phyloP scores from a whole-genome alignment of 2,797 vertebrate genomes.

The Xyrichtys novacula region DNA sequence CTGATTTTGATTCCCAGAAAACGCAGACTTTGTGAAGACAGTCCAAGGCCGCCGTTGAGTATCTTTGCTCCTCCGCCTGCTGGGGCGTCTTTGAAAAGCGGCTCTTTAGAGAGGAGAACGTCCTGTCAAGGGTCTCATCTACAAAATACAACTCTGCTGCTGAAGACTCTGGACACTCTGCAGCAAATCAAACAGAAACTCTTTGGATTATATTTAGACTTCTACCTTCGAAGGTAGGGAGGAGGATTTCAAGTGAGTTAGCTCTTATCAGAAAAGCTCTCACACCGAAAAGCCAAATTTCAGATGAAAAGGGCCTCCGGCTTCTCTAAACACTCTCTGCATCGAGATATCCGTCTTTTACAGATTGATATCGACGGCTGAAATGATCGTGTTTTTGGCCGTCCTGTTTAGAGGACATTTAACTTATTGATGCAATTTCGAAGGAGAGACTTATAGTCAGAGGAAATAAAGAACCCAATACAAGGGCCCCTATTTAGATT shows the following conservation, averaged over 20 bases:
- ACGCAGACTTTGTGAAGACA: conserved; percentile 49
- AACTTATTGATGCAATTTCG: not conserved
- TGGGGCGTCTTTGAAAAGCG: conserved; percentile 68
- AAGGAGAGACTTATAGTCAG: not conserved
- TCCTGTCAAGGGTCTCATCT: conserved; percentile 37
- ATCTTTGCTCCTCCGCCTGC: conserved; percentile 74
- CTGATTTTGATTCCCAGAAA: conserved; percentile 55
- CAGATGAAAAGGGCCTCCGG: not conserved
- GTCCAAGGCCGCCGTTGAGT: conserved; percentile 49
- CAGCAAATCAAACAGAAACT: conserved; percentile 28
- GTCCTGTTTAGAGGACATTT: not conserved
- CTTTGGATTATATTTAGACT: conserved; percentile 12
- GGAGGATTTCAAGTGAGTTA: conserved; percentile 15
- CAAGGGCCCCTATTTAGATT: no score
- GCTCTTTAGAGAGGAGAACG: conserved; percentile 52
- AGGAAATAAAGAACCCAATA: not conserved
- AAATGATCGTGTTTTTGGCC: not conserved
- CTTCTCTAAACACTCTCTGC: not conserved
- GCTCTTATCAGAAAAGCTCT: conserved; percentile 10
- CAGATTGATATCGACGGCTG: not conserved
- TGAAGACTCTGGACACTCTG: conserved; percentile 10
- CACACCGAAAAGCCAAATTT: not conserved
- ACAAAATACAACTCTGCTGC: conserved; percentile 33
- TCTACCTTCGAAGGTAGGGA: conserved; percentile 9
- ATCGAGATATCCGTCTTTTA: not conserved